These are phyloP conservation scores for Andrena flavipes DNA, from an alignment of 2,888 invertebrate genomes.

Conservation along the genomic window DNA sequence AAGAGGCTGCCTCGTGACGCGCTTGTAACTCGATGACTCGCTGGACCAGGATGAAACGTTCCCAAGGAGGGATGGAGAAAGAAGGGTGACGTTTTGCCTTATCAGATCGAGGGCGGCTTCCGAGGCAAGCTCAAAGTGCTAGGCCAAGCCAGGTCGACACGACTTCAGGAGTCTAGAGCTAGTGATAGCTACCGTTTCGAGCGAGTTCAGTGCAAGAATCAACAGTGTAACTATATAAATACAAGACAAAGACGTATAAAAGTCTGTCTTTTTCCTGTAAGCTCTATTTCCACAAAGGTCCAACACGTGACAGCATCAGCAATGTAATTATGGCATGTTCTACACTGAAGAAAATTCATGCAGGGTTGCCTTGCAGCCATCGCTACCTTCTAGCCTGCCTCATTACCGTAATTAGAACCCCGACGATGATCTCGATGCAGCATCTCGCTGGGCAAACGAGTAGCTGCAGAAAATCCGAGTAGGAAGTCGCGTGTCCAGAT, in stretches of 20 bases:
- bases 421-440: slow-evolving; percentile 73
- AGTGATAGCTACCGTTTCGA: slow-evolving; percentile 49
- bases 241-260: neutral
- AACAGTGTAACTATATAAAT: neutral
- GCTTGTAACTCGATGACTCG: slow-evolving; percentile 56
- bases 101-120: slow-evolving; percentile 78
- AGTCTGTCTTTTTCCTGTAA: neutral
- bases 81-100: slow-evolving; percentile 71
- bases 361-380: slow-evolving; percentile 38
- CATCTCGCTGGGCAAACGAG: slow-evolving; percentile 67
- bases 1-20: slow-evolving; percentile 48
- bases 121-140: slow-evolving; percentile 77
- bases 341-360: slow-evolving; percentile 6
- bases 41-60: slow-evolving; percentile 47
- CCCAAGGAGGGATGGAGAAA: slow-evolving; percentile 12
- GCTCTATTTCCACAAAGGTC: neutral
- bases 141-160: slow-evolving; percentile 61
- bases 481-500: slow-evolving; percentile 62
- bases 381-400: slow-evolving; percentile 70
- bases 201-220: slow-evolving; percentile 6
- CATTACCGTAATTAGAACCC: slow-evolving; percentile 81
- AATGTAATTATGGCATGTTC: too few relatives aligned
- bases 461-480: slow-evolving; percentile 40
- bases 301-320: neutral
- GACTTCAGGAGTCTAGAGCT: slow-evolving; percentile 17